Conservation (phyloP, 2,113 vertebrate species). For the Eretmodus cyanostictus region DNA sequence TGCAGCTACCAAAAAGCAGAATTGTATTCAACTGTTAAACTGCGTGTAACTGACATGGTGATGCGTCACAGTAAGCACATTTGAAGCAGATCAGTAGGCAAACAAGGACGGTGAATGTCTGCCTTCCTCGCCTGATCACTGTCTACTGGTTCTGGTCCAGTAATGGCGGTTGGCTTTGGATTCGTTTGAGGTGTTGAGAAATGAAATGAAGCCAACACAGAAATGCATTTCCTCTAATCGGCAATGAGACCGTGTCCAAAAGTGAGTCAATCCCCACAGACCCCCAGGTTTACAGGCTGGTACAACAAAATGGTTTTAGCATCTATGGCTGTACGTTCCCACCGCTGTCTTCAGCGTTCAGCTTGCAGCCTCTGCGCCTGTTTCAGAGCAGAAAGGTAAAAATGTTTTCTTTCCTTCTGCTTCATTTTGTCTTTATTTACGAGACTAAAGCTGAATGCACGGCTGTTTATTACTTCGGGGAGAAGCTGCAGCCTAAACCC, state of each 20-base stretch:
- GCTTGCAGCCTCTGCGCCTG: background rate
- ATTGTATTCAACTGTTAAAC: rapidly evolving
- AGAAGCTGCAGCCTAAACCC: background rate
- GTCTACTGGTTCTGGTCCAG: background rate
- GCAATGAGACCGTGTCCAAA: background rate
- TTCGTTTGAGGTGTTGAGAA: background rate
- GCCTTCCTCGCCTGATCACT: background rate
- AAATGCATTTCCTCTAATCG: background rate
- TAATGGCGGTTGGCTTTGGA: background rate
- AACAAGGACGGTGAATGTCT: background rate
- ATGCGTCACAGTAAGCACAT: background rate
- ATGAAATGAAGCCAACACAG: background rate
- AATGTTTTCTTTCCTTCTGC: background rate
- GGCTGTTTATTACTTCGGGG: background rate
- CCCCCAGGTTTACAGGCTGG: rapidly evolving
- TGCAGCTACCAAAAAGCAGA: background rate
- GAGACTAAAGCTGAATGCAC: background rate
- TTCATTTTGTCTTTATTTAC: background rate
- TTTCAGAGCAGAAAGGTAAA: background rate
- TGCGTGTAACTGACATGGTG: background rate
- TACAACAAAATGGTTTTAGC: background rate
- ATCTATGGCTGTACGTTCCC: background rate
- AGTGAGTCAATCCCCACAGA: background rate
- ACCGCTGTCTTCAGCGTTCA: background rate
- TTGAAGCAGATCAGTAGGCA: background rate